Evolutionary conservation across 2,113 vertebrate species (phyloP).

Genomic region (Brienomyrus brachyistius): DNA sequence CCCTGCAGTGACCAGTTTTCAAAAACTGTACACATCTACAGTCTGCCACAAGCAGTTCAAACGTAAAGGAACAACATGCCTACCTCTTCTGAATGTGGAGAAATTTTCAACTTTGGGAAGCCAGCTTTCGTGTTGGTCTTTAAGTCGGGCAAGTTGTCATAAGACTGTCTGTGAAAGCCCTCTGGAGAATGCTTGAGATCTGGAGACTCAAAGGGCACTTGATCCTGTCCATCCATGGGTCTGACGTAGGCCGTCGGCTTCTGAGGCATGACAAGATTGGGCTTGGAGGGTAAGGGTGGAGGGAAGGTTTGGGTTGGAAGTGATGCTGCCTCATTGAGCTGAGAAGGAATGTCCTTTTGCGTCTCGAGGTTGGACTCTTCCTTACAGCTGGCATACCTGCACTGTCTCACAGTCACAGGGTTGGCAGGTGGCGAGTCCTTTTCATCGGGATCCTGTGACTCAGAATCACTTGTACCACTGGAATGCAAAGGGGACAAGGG

Average conservation of each 20-base stretch:
- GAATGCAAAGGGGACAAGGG: constrained; percentile 67
- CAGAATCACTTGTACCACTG: constrained; percentile 58
- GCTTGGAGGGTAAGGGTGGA: constrained; percentile 71
- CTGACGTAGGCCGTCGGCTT: constrained; percentile 93
- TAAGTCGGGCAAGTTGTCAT: constrained; percentile 57
- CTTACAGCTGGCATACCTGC: constrained; percentile 40
- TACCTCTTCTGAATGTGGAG: constrained; percentile 72
- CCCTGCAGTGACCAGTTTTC: not conserved
- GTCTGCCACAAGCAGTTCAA: not conserved
- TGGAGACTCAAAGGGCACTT: constrained; percentile 71
- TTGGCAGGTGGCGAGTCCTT: constrained; percentile 29
- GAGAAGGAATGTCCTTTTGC: constrained; percentile 46
- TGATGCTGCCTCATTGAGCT: constrained; percentile 49
- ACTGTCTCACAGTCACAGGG: constrained; percentile 27
- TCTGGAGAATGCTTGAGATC: constrained; percentile 74
- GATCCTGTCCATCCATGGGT: constrained; percentile 92
- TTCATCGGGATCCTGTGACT: constrained; percentile 40
- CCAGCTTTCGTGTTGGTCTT: constrained; percentile 64
- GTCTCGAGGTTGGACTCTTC: constrained; percentile 40
- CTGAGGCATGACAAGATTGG: constrained; percentile 64
- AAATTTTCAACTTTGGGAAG: constrained; percentile 64
- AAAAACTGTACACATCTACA: not conserved
- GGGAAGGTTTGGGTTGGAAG: constrained; percentile 73
- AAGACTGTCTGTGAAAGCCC: constrained; percentile 54
- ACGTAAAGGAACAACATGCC: constrained; percentile 38